Evolutionary conservation across 2,797 vertebrate genomes (phyloP), one percentile per base, ranked within the genome.

Genomic region (Caiman crocodilus): DNA sequence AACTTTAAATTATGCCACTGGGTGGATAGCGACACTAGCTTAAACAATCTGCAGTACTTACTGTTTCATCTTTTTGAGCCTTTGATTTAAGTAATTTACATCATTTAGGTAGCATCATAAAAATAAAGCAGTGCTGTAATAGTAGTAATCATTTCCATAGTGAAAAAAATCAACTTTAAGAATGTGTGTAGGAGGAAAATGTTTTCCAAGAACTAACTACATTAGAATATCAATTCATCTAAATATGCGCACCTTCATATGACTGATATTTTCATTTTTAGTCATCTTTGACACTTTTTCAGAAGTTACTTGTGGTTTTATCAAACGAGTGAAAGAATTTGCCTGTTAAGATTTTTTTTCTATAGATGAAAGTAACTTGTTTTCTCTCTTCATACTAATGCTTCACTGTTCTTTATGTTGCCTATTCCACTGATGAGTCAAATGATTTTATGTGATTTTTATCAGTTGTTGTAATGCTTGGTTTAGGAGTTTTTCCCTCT

Each of bases 171-270:
- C 79, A 85, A 21, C 67, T 82, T 93, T 85, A 92, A 95, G 81
- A 92, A 93, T 81, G 35, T 95, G 82, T 88, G 95, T 96, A 82
- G 95, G 93, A 95, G 81, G 91, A 93, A 94, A 32, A 90, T 91
- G 82, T 97, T 95, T 95, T 94, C 92, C 74, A 95, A 90, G 87
- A 96, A 96, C 82, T 94, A 93, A 80, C 56, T 87, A 32, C 85
- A 79, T 92, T 94, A 91, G 69, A 88, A 76, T 95, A 90, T 80
- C 26, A 82, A 84, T 94, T 96, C n/a, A 87, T 86, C 55, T 89
- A 91, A 92, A 82, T 92, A 87, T 56, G 28, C 74, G 59, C 57
- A 86, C 63, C 55, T 92, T 78, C 76, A 2, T 94, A 76, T 94
- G 81, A 93, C 42, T 88, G 67, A 21, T 91, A 84, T 76, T 96